Evolutionary conservation across 1,140 invertebrate species (phyloP), one percentile per base, ranked within the genome.

Genomic region (Lepidostoma basale): DNA sequence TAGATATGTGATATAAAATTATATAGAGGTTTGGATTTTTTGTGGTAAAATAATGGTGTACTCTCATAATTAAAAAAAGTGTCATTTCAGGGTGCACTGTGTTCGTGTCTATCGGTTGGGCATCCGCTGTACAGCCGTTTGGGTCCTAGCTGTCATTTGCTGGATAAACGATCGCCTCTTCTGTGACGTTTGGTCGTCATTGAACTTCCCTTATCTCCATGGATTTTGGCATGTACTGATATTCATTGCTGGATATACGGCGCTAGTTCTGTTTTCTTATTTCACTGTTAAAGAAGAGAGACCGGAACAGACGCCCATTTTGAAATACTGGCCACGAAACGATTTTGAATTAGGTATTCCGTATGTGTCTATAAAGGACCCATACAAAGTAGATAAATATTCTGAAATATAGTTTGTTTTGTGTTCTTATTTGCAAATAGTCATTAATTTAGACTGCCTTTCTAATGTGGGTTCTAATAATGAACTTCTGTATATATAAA

Each of bases 181-280:
- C 77, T 93, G 92, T 76, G 89, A 92, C 73, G 85, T 89, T 18
- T 92, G 90, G 90, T 84, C 88, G 0, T 85, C 86, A 6, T 83
- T 92, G 16, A 87, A 91, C 76, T 90, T 93, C 74, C 90, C 91
- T 0, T 92, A 93, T 79, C 81, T 93, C 70, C 92, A 93, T 77
- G 90, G 88, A 12, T 82, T 92, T 5, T 93, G 91, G 91, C 92
- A 93, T 78, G 81, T 93, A 16, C 86, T 93, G 39, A 92, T 92
- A 70, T 92, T 92, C 70, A 90, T 93, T 42, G 87, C 90, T 0
- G 87, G 89, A 44, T 92, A 92, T 67, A 89, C 88, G 5, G 88
- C 88, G 6, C 83, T 90, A 30, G 91, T 93, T 18, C 81, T 92
- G 0, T 92, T 90, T 76, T 90, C 90, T 0, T 93, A 91, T 76